Conservation (phyloP, 2,113 vertebrate species). For the Brachirus orientalis region DNA sequence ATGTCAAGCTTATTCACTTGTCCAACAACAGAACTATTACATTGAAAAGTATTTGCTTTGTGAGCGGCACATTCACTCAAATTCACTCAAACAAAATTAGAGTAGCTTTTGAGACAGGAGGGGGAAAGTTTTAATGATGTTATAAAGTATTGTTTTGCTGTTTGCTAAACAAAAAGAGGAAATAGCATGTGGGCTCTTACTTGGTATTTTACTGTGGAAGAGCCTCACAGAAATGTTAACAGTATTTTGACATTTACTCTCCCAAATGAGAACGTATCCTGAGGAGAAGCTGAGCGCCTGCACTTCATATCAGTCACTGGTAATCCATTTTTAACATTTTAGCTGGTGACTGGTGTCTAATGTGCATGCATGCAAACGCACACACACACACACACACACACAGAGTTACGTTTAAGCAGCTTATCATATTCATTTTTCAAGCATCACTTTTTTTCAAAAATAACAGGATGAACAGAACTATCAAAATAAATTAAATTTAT, state of each 20-base stretch:
- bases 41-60: too few species aligned
- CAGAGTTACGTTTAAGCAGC: constrained; percentile 12
- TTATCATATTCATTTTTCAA: constrained; percentile 17
- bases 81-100: too few species aligned
- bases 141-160: neutral
- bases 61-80: too few species aligned
- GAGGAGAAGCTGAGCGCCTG: neutral
- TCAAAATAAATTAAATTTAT: constrained; percentile 30
- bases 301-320: neutral
- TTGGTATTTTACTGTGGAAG: neutral
- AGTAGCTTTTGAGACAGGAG: too few species aligned
- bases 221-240: neutral
- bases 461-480: constrained; percentile 18
- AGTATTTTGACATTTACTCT: neutral
- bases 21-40: neutral
- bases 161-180: neutral
- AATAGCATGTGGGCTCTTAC: neutral
- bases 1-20: neutral
- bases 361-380: too few species aligned
- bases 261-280: neutral
- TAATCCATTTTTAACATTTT: neutral
- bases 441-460: too few species aligned
- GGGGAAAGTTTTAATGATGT: neutral
- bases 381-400: neutral
- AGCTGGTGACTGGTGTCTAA: constrained; percentile 1